Percentiles rank a stretch among this genome's conserved stretches.
phyloP scores from a whole-genome alignment of 2,888 invertebrate species.

The Bombylius major region DNA sequence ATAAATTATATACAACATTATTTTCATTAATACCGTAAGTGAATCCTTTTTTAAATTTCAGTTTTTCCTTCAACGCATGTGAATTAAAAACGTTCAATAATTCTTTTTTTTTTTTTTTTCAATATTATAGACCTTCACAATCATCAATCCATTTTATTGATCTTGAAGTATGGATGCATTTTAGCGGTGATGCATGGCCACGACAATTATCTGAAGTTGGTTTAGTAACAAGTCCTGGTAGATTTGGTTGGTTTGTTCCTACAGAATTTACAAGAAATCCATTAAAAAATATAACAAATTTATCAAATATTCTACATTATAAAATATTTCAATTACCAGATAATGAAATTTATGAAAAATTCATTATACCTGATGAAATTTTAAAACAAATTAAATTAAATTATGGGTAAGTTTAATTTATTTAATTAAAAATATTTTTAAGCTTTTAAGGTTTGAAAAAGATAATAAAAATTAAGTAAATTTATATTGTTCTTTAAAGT shows the following conservation, averaged over 20 bases:
- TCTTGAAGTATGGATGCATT: conserved; percentile 57
- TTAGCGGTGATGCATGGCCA: conserved; percentile 43
- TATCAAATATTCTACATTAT: conserved; percentile 16
- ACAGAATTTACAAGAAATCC: conserved; percentile 22
- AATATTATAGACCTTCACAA: conserved; percentile 23
- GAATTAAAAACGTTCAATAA: no score
- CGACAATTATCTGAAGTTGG: conserved; percentile 41
- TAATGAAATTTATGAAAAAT: conserved; percentile 20
- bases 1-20: conserved; percentile 6
- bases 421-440: no score
- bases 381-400: conserved; percentile 9
- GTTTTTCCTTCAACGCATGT: no score
- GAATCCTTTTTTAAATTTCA: no score
- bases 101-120: not conserved
- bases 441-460: no score
- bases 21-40: conserved; percentile 7
- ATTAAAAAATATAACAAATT: not conserved
- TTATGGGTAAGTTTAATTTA: conserved; percentile 5
- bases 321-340: conserved; percentile 20
- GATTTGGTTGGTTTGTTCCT: conserved; percentile 55
- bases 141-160: conserved; percentile 42
- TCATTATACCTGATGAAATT: conserved; percentile 19
- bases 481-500: no score
- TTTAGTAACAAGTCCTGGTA: conserved; percentile 40
- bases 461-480: no score